Evolutionary conservation across 2,797 vertebrate genomes (phyloP), one percentile per base, ranked within the genome.

Genomic region (Smutsia gigantea): DNA sequence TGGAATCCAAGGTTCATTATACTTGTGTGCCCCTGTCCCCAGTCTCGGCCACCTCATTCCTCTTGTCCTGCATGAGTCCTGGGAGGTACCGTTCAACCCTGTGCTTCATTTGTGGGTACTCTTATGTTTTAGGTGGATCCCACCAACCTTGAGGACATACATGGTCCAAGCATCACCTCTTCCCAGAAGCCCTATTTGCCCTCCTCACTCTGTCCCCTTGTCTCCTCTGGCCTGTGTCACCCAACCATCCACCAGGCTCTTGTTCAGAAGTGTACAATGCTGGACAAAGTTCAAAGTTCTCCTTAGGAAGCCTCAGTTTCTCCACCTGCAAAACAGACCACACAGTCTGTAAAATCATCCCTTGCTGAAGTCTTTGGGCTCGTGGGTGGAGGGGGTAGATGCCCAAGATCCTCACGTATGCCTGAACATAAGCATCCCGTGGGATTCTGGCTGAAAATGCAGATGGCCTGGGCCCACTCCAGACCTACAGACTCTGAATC

Each of bases 391-490:
- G 53, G 4, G 5, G 11, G 34, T 6, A 7, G 63, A 59, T 17
- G 27, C 64, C 21, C n/a, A 23, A 34, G 29, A 15, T 27, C 49
- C n/a, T 75, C 63, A 25, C 29, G 3, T 1, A 5, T 51, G 49
- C 23, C 11, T 23, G 37, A 51, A 64, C 69, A 14, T 23, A 0
- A 31, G 78, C 23, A 11, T 12, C 17, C 2, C 78, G 61, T 0
- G 17, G 46, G 53, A 46, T 53, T 49, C 59, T 39, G 61, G 53
- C 39, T 75, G 61, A 68, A 61, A 53, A 37, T 49, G 59, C 27
- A 55, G 37, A 55, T 0, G 0, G 0, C 37, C 49, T 39, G 14
- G 15, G n/a, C 13, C 39, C 0, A 5, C 9, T 3, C 19, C 68
- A 42, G 51, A 55, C 51, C 25, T 11, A 25, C 17, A 7, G 53